A percentile compares a stretch with the other conserved stretches of the same genome.
Conservation (phyloP, 2,888 invertebrate genomes). For the Torymus texanus region DNA sequence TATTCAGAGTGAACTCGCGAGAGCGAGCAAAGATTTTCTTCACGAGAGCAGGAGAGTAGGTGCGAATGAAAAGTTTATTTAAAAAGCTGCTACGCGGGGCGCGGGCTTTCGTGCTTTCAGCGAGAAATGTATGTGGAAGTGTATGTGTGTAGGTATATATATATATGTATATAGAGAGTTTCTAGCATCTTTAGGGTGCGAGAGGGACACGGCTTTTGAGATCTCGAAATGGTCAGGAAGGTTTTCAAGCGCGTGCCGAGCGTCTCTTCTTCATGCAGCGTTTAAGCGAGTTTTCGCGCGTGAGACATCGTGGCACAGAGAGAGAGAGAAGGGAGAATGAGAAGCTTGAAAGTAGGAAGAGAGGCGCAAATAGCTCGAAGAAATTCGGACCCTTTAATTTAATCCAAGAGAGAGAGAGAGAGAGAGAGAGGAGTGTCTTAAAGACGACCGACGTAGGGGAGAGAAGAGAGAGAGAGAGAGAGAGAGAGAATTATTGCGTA, state of each 20-base stretch:
- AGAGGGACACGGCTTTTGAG: background rate
- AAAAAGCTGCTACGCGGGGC: conserved; percentile 1
- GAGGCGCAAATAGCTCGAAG: conserved; percentile 9
- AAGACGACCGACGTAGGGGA: no score
- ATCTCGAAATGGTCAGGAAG: conserved; percentile 14
- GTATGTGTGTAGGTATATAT: no score
- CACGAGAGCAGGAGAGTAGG: background rate
- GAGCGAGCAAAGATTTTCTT: background rate
- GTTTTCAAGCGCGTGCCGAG: background rate
- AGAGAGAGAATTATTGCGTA: background rate
- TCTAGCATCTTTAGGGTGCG: background rate
- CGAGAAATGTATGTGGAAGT: background rate
- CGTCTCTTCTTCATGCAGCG: background rate
- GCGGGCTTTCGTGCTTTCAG: background rate
- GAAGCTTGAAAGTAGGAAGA: background rate
- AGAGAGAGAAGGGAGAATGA: conserved; percentile 21
- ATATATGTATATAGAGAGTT: no score
- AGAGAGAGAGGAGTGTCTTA: background rate
- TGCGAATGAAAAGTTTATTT: conserved; percentile 36
- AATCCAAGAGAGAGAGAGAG: background rate
- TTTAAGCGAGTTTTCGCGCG: background rate
- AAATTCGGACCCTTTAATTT: conserved; percentile 15
- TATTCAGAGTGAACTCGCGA: conserved; percentile 22
- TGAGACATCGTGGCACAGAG: background rate
- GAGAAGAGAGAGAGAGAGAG: background rate